Percentiles rank a stretch among this genome's conserved stretches.
Evolutionary conservation across 2,888 invertebrate genomes (phyloP).

Genomic region (Ernsta delagoae): DNA sequence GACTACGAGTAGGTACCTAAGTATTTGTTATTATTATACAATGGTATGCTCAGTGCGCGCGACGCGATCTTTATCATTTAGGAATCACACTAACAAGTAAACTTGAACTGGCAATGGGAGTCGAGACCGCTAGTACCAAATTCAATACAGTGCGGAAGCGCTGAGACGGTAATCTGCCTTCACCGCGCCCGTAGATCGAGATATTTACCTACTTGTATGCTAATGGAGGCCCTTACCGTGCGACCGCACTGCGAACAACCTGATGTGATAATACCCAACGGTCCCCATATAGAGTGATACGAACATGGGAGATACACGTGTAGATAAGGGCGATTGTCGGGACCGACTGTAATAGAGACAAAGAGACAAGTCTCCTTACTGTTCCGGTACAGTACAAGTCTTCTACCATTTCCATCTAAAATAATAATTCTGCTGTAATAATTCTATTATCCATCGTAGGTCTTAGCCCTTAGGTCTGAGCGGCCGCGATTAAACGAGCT

Average conservation of each 20-base stretch:
- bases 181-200: constrained; percentile 71
- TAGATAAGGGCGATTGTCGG: constrained; percentile 71
- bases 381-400: constrained; percentile 43
- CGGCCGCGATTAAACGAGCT: constrained; percentile 15
- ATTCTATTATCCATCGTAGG: constrained; percentile 40
- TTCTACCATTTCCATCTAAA: constrained; percentile 42
- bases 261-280: constrained; percentile 81
- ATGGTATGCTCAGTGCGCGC: constrained; percentile 51
- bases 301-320: constrained; percentile 74
- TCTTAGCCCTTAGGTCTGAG: constrained; percentile 5
- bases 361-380: constrained; percentile 68
- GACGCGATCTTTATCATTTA: constrained; percentile 73
- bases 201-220: constrained; percentile 79
- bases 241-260: constrained; percentile 64
- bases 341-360: constrained; percentile 74
- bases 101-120: constrained; percentile 71
- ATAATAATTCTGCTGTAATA: constrained; percentile 45
- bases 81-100: constrained; percentile 79
- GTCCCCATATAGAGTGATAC: constrained; percentile 80
- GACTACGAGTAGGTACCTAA: no score
- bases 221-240: constrained; percentile 78
- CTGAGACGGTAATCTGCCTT: constrained; percentile 70
- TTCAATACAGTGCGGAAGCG: constrained; percentile 80
- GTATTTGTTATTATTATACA: no score
- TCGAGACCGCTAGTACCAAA: constrained; percentile 61